Base-by-base conservation (phyloP, 2,797 vertebrate species). In the Monodelphis domestica region DNA sequence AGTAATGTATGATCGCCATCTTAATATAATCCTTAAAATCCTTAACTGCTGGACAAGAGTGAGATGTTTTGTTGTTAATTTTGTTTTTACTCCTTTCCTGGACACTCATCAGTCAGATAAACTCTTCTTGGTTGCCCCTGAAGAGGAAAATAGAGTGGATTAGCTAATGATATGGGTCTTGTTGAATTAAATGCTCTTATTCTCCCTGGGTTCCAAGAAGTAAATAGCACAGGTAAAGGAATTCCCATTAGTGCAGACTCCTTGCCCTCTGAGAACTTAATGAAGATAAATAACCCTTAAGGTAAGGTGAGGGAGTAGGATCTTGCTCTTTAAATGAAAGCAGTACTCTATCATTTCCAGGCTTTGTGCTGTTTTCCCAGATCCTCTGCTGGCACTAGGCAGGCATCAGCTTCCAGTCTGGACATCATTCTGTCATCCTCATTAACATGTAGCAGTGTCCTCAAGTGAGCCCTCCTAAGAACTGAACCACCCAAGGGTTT, bases 381-480 rank as follows among this genome's bases (percentile, higher is more conserved):
- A 26, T 89, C 53, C 88, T 91, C 78, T 92, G 78, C 54, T 45
- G 5, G 55, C 53, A 52, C 54, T 26, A 29, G 91, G 78, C 54
- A 94, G 50, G 45, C 38, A 92, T 87, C 52, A 29, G 30, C 94
- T 94, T 63, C 94, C 90, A 90, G 54, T 53, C 89, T 84, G 87
- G 90, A 96, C 94, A 89, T 95, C 94, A 95, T 88, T 94, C 90
- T 88, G 91, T 96, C 93, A 93, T 96, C 95, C 97, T 93, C 97
- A 96, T 95, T 97, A 97, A 95, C 95, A 94, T 70, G 94, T 97
- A 93, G 24, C 97, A 95, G 63, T 94, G 90, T 95, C 98, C 97
- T 98, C 97, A 94, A 96, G 97, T 96, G 97, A 98, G 96, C 92
- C 98, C 98, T 98, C 96, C 94, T 94, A 95, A 97, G 95, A 97